Percentiles rank a stretch among this genome's conserved stretches.
phyloP scores from a whole-genome alignment of 2,113 vertebrate genomes.

The Syngnathus scovelli region DNA sequence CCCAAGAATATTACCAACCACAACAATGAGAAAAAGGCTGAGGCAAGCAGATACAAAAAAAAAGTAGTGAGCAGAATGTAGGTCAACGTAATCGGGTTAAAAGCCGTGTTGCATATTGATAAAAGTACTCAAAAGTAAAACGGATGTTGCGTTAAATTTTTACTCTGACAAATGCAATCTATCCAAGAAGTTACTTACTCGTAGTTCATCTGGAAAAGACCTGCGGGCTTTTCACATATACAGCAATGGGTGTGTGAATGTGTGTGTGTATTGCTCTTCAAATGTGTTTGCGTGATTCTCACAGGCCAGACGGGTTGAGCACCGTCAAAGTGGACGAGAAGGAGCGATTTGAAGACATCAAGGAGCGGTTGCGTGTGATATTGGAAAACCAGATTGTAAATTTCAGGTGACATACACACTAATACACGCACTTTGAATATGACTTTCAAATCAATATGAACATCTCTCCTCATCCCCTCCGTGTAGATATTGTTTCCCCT shows the following conservation, averaged over 20 bases:
- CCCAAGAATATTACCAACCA: neutral
- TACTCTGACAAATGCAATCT: neutral
- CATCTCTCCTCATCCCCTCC: slow-evolving; percentile 16
- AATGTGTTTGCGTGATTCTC: slow-evolving; percentile 38
- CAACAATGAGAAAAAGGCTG: neutral
- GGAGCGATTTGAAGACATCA: slow-evolving; percentile 97
- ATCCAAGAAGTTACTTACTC: neutral
- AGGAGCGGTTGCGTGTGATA: slow-evolving; percentile 92
- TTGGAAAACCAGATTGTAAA: slow-evolving; percentile 98
- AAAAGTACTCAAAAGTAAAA: neutral
- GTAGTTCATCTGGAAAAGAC: too few relatives aligned
- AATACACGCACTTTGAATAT: neutral
- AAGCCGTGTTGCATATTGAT: too few relatives aligned
- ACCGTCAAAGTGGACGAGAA: slow-evolving; percentile 98
- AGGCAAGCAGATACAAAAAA: too few relatives aligned
- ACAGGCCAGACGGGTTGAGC: slow-evolving; percentile 94
- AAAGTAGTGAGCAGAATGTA: too few relatives aligned
- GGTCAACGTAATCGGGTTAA: too few relatives aligned
- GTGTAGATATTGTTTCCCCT: slow-evolving; percentile 96
- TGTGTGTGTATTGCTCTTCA: slow-evolving; percentile 9
- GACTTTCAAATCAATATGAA: neutral
- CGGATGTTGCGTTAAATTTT: neutral
- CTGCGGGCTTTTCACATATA: slow-evolving; percentile 1
- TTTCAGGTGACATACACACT: slow-evolving; percentile 82
- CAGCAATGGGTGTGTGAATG: neutral